These are phyloP conservation scores for Aradus depressus DNA, from an alignment of 2,888 invertebrate genomes.

Conservation along the genomic window DNA sequence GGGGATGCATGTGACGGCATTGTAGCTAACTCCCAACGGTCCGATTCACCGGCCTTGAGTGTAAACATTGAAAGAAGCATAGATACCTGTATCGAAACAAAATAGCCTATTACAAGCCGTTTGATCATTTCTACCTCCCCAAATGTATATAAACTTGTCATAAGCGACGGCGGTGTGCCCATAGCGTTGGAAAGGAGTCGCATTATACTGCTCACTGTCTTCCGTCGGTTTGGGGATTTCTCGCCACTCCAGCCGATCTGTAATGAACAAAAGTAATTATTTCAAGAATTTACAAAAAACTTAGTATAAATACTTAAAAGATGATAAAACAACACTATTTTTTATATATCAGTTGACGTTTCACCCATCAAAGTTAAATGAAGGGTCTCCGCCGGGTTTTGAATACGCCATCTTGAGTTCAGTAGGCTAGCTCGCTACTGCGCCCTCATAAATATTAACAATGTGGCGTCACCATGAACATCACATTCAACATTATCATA, in stretches of 20 bases:
- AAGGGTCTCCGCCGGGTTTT: no score
- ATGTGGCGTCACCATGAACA: no score
- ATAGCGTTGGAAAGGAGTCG: slow-evolving; percentile 70
- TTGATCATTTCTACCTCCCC: slow-evolving; percentile 86
- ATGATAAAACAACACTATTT: background rate
- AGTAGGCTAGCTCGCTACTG: no score
- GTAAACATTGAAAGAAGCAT: no score
- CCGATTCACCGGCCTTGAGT: no score
- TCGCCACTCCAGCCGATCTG: slow-evolving; percentile 41
- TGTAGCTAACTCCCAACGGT: no score
- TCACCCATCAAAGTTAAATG: no score
- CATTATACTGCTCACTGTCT: slow-evolving; percentile 36
- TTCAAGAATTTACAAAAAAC: background rate
- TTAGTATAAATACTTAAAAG: slow-evolving; percentile 2
- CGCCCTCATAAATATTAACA: no score
- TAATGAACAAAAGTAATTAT: slow-evolving; percentile 25
- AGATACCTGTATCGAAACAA: slow-evolving; percentile 65
- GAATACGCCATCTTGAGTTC: no score
- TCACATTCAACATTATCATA: no score
- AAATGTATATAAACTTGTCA: slow-evolving; percentile 66
- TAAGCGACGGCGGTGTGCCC: slow-evolving; percentile 84
- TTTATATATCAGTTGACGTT: no score
- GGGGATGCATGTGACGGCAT: no score
- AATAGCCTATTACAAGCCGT: slow-evolving; percentile 69
- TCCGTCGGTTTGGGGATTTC: slow-evolving; percentile 36